Evolutionary conservation across 1,140 invertebrate genomes (phyloP).

Genomic region (Stegodyphus dumicola): DNA sequence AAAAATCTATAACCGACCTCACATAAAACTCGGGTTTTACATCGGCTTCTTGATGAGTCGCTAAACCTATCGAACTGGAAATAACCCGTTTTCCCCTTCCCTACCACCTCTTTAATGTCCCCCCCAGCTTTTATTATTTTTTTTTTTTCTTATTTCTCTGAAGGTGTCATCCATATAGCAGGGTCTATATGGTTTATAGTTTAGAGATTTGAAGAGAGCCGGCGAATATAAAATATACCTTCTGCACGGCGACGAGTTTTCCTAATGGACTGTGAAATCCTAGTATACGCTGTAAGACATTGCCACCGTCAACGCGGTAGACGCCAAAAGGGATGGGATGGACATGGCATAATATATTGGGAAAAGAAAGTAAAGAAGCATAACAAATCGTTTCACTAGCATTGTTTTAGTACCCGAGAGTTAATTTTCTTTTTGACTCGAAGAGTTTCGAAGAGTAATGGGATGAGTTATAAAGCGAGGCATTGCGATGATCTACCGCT

Average conservation of each 20-base stretch:
- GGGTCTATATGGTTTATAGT: conserved; percentile 39
- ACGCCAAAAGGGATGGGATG: conserved; percentile 26
- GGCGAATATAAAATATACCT: conserved; percentile 51
- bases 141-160: conserved; percentile 13
- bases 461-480: conserved; percentile 25
- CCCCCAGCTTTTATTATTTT: neutral
- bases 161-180: conserved; percentile 21
- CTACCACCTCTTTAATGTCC: conserved; percentile 27
- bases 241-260: conserved; percentile 27
- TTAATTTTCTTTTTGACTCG: conserved; percentile 27
- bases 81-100: conserved; percentile 57
- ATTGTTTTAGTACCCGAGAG: conserved; percentile 49
- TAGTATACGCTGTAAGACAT: conserved; percentile 39
- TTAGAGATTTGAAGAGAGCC: conserved; percentile 31
- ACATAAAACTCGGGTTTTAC: conserved; percentile 57
- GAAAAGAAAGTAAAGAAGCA: neutral
- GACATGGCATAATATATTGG: conserved; percentile 9
- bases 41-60: conserved; percentile 51
- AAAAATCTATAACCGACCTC: conserved; percentile 54
- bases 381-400: conserved; percentile 20
- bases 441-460: conserved; percentile 26
- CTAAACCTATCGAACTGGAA: conserved; percentile 59
- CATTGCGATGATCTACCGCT: neutral
- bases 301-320: neutral
- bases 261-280: conserved; percentile 54